Evolutionary conservation across 2,797 vertebrate genomes (phyloP), one percentile per base, ranked within the genome.

Genomic region (Arctocebus calabarensis): DNA sequence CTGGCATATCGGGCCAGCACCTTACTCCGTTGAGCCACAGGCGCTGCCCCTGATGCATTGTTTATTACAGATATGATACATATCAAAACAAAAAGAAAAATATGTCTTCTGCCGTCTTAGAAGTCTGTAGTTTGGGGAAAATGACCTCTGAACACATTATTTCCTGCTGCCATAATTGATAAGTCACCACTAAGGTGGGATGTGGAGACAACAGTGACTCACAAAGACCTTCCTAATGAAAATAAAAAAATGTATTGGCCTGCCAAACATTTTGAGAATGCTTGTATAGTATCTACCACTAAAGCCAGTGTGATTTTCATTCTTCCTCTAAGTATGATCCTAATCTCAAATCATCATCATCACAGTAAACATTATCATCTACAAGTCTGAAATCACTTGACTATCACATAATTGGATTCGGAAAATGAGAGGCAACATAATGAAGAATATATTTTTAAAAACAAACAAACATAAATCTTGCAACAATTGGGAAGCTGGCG

Each of bases 321-420:
- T 64, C 13, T 0, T 59, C 7, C 20, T 57, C n/a, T 48, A 64
- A 70, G 16, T 19, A 70, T 55, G 32, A 73, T 34, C 9, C 2
- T 82, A 48, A 92, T 19, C 1, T 78, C 48, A 84, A 61, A 92
- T 45, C 10, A 12, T 37, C 48, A 55, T 68, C 8, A 55, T 37
- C 11, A 34, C 22, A 2, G 43, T 57, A 16, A 70, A 19, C 0
- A 11, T 37, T 6, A 52, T 45, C 13, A 61, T 52, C 52, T n/a
- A 57, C 14, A 82, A 70, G 81, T 43, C 6, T 84, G 22, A 89
- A 93, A 73, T 91, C 57, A 57, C 11, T 75, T 95, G 73, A 86
- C 90, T 91, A 75, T 73, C 7, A 48, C 12, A 27, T 20, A 7
- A 8, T 70, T 40, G 2, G 22, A 48, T 90, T 91, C 91, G 40